Evolutionary conservation across 2,888 invertebrate genomes (phyloP).

Genomic region (Pammene fasciana): DNA sequence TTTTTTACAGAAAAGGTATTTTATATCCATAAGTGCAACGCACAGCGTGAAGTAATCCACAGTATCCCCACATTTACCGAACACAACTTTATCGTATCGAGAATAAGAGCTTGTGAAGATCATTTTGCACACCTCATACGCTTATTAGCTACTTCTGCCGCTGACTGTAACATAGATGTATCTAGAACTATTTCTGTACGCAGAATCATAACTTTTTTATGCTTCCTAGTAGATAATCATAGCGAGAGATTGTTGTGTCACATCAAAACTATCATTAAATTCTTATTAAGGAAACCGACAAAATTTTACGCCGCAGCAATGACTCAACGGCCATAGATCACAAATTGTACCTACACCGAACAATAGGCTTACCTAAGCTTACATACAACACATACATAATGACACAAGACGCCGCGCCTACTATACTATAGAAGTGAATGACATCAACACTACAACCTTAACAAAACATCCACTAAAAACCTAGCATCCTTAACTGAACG

Average conservation of each 20-base stretch:
- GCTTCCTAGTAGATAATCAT: slow-evolving; percentile 3
- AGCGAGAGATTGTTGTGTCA: slow-evolving; percentile 1
- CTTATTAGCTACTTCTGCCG: no score
- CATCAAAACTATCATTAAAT: slow-evolving; percentile 28
- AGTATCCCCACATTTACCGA: no score
- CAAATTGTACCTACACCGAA: slow-evolving; percentile 54
- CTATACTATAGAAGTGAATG: slow-evolving; percentile 58
- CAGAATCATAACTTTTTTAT: neutral
- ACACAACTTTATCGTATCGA: no score
- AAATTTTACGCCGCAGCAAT: slow-evolving; percentile 28
- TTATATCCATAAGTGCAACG: no score
- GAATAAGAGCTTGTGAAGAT: no score
- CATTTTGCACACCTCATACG: no score
- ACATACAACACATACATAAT: slow-evolving; percentile 42
- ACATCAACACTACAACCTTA: slow-evolving; percentile 53
- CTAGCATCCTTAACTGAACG: slow-evolving; percentile 32
- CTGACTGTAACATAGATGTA: neutral
- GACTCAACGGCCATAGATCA: slow-evolving; percentile 62
- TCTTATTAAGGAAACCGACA: slow-evolving; percentile 35
- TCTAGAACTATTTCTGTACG: neutral
- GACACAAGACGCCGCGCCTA: slow-evolving; percentile 57
- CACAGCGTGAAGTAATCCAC: no score
- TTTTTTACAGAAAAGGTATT: no score
- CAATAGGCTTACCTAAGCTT: slow-evolving; percentile 47
- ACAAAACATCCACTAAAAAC: slow-evolving; percentile 23